Base-by-base conservation (phyloP, 2,888 invertebrate genomes). In the Ichneumoninae sp. region DNA sequence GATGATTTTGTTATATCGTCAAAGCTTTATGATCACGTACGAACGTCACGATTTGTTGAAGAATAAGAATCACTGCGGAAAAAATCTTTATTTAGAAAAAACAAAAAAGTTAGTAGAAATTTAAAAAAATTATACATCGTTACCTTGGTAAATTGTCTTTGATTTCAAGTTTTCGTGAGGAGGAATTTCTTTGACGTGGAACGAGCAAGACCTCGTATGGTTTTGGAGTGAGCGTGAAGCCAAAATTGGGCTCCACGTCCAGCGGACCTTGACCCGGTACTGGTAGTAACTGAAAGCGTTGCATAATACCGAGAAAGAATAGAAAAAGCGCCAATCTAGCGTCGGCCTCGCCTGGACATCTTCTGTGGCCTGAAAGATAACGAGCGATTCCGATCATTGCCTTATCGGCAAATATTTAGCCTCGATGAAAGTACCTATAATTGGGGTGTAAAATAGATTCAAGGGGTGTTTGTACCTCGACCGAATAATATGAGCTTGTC, bases 331-430 rank as follows among this genome's bases (percentile, higher is more conserved):
- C 95, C 0, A 95, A 94, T 81, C 94, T 94, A 0, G 96, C 96
- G 83, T 96, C 91, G 0, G 95, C 92, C 91, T 96, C 96, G 0
- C 96, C 96, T 0, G 96, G 94, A 89, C 96, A 96, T 82, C 96
- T 95, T 89, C 96, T 94, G 88, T 94, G 95, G 3, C 96, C 96
- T 95, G 94, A 88, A 92, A 93, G 83, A 68, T 80, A 76, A 83
- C 7, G 16, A 44, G n/a, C 22, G 16, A 36, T 36, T 26, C 5
- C 40, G 13, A 68, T 68, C 16, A 68, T 77, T 16, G n/a, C 40
- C 54, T 36, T 3, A n/a, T 50, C 7, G 8, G 13, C 47, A 22
- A 44, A 75, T 54, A 44, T 22, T 4, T 57, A 57, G 26, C 13
- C 0, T 26, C 6, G 10, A 57, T 30, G 5, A 0, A 30, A 30